phyloP scores from a whole-genome alignment of 2,888 invertebrate genomes.

The Horisme vitalbata region DNA sequence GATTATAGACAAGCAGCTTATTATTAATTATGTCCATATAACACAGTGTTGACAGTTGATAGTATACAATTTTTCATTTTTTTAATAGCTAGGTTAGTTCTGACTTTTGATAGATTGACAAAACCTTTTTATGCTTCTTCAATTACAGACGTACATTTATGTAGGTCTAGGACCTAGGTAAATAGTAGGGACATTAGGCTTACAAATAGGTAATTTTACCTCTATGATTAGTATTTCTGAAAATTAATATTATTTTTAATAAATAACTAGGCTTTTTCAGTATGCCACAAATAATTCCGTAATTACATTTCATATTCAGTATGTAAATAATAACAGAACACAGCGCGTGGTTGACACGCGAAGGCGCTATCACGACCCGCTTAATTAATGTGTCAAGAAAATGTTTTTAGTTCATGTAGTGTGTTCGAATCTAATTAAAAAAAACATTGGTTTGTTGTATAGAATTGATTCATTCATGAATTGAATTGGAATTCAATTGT shows the following conservation, averaged over 20 bases:
- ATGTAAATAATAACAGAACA: conserved; percentile 20
- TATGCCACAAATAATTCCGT: conserved; percentile 4
- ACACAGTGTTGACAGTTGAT: too few species aligned
- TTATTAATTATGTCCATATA: too few species aligned
- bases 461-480: background rate
- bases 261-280: background rate
- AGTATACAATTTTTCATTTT: too few species aligned
- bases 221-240: too few species aligned
- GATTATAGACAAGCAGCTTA: too few species aligned
- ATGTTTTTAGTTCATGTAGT: conserved; percentile 3
- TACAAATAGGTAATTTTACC: too few species aligned
- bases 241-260: background rate
- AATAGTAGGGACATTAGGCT: too few species aligned
- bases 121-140: too few species aligned
- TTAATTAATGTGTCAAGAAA: conserved; percentile 21
- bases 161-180: too few species aligned
- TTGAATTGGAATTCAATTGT: background rate
- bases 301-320: conserved; percentile 19
- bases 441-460: conserved; percentile 12
- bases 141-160: too few species aligned
- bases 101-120: too few species aligned
- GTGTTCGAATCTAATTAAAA: conserved; percentile 11
- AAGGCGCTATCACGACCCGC: conserved; percentile 13
- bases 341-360: conserved; percentile 16
- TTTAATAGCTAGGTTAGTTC: too few species aligned